Evolutionary conservation across 2,113 vertebrate species (phyloP).

Genomic region (Spheniscus mendiculus): DNA sequence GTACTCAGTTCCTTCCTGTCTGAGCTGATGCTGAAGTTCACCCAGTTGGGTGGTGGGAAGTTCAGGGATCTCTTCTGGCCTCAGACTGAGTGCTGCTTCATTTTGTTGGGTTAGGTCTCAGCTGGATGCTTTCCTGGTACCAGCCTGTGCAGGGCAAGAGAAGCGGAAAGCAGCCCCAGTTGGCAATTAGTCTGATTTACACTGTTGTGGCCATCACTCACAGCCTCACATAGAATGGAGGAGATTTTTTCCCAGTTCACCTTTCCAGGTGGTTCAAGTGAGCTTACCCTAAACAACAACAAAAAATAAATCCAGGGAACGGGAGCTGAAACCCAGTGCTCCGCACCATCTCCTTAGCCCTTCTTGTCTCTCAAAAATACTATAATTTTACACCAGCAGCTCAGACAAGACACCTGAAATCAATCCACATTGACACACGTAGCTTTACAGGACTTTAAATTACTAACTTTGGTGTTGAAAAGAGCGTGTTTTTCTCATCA

Average conservation of each 20-base stretch:
- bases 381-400: background rate
- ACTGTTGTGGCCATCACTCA: background rate
- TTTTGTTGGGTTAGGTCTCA: background rate
- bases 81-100: background rate
- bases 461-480: background rate
- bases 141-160: background rate
- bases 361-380: background rate
- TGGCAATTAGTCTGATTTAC: background rate
- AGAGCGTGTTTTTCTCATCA: background rate
- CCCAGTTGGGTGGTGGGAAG: background rate
- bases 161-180: background rate
- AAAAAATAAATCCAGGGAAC: background rate
- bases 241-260: background rate
- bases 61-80: background rate
- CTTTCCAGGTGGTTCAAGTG: background rate
- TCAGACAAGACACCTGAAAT: background rate
- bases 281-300: background rate
- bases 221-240: background rate
- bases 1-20: background rate
- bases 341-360: background rate
- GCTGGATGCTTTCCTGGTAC: background rate
- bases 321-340: background rate
- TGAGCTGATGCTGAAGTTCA: background rate
- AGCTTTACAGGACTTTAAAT: background rate
- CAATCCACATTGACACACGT: fast-evolving